These are phyloP conservation scores for Melanotus villosus DNA, from an alignment of 2,888 invertebrate genomes.

Conservation along the genomic window DNA sequence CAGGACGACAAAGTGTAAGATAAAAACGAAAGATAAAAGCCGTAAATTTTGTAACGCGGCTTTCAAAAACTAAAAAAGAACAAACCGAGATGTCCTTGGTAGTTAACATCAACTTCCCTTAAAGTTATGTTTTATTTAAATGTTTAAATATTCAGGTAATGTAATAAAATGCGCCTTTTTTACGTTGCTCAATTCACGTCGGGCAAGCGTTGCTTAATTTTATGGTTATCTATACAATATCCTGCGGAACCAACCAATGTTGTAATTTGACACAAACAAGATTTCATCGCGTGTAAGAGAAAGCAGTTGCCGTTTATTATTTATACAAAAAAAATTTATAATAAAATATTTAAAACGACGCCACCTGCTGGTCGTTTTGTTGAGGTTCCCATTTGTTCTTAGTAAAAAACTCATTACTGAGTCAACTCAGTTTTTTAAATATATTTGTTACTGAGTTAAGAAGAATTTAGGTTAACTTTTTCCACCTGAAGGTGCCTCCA, in stretches of 20 bases:
- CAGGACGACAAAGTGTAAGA: too few relatives aligned
- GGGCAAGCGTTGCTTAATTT: conserved; percentile 31
- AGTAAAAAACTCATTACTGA: too few relatives aligned
- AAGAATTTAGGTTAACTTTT: too few relatives aligned
- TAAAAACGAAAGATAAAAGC: too few relatives aligned
- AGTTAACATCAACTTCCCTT: background rate
- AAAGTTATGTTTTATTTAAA: background rate
- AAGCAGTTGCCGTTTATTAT: conserved; percentile 19
- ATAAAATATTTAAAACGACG: conserved; percentile 8
- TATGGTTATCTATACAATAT: conserved; percentile 38
- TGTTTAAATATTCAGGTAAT: conserved; percentile 19
- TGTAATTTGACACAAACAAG: conserved; percentile 38
- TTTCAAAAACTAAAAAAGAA: too few relatives aligned
- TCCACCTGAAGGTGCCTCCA: too few relatives aligned
- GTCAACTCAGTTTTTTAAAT: too few relatives aligned
- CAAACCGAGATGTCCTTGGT: too few relatives aligned
- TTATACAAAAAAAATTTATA: background rate
- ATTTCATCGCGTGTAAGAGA: conserved; percentile 35
- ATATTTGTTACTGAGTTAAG: too few relatives aligned
- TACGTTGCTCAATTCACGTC: conserved; percentile 13
- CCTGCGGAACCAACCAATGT: conserved; percentile 42
- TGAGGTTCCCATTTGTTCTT: background rate
- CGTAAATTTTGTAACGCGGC: too few relatives aligned
- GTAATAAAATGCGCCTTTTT: conserved; percentile 19
- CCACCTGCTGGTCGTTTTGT: background rate